phyloP scores from a whole-genome alignment of 2,797 vertebrate species.

The Sparidentex hasta region DNA sequence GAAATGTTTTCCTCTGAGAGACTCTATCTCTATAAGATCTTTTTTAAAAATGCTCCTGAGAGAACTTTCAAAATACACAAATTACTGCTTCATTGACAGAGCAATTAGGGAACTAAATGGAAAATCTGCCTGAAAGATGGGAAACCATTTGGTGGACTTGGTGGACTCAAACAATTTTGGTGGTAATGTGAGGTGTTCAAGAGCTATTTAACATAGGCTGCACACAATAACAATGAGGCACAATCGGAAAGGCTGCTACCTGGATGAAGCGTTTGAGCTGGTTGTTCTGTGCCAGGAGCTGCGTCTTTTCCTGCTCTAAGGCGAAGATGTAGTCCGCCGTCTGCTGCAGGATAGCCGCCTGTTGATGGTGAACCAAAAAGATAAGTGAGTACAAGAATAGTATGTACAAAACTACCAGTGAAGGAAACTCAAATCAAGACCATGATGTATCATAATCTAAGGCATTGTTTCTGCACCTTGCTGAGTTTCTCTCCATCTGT shows the following conservation, averaged over 20 bases:
- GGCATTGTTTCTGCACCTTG: constrained; percentile 67
- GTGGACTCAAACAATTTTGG: too few relatives aligned
- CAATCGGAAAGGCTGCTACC: constrained; percentile 74
- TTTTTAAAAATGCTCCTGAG: not conserved
- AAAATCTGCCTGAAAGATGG: not conserved
- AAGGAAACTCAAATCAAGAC: not conserved
- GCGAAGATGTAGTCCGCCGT: constrained; percentile 95
- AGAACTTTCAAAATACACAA: not conserved
- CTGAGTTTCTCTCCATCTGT: constrained; percentile 83
- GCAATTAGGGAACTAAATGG: not conserved
- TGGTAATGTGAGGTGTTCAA: not conserved
- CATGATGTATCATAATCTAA: not conserved
- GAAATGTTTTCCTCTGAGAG: not conserved
- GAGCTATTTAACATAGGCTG: not conserved
- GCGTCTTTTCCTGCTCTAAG: constrained; percentile 94
- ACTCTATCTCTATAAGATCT: too few relatives aligned
- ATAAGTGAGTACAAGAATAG: not conserved
- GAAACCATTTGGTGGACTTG: not conserved
- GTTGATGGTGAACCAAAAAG: not conserved
- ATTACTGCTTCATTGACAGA: not conserved
- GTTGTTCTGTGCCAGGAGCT: constrained; percentile 94
- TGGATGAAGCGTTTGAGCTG: constrained; percentile 96
- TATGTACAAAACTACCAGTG: not conserved
- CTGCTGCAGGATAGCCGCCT: constrained; percentile 96
- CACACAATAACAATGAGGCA: not conserved